Percentiles rank a stretch among this genome's conserved stretches.
Conservation (phyloP, 2,113 vertebrate genomes). For the Cichladusa arquata region DNA sequence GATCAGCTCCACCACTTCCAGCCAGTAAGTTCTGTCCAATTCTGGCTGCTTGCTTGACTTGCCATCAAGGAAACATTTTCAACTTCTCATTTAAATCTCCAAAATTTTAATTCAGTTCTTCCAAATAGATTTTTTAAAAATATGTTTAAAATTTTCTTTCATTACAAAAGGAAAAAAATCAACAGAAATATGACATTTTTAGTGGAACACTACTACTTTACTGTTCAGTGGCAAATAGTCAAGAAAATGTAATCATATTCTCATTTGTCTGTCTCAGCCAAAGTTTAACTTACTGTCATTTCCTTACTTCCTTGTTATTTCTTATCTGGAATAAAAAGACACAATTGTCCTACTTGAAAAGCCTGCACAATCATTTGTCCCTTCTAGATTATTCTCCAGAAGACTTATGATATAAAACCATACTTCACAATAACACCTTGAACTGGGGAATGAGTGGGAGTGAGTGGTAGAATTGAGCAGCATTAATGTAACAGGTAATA, state of each 20-base stretch:
- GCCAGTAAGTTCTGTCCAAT: background rate
- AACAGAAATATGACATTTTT: background rate
- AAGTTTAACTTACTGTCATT: background rate
- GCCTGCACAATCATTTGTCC: background rate
- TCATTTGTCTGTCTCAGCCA: background rate
- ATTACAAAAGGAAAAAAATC: background rate
- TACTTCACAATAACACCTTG: background rate
- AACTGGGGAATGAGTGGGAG: background rate
- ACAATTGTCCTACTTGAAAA: background rate
- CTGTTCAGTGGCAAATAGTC: background rate
- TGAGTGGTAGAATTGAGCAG: background rate
- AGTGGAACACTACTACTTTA: background rate
- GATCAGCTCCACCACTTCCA: background rate
- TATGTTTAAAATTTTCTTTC: background rate
- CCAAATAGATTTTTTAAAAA: background rate
- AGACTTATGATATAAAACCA: background rate
- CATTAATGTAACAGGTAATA: background rate
- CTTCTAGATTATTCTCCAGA: background rate
- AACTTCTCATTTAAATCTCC: background rate
- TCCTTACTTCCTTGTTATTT: background rate
- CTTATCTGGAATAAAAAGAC: background rate
- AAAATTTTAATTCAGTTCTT: background rate
- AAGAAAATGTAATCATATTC: background rate
- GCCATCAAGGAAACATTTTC: background rate
- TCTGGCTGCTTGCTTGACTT: background rate